Conservation (phyloP, 2,888 invertebrate genomes). For the Eubasilissa splendida region DNA sequence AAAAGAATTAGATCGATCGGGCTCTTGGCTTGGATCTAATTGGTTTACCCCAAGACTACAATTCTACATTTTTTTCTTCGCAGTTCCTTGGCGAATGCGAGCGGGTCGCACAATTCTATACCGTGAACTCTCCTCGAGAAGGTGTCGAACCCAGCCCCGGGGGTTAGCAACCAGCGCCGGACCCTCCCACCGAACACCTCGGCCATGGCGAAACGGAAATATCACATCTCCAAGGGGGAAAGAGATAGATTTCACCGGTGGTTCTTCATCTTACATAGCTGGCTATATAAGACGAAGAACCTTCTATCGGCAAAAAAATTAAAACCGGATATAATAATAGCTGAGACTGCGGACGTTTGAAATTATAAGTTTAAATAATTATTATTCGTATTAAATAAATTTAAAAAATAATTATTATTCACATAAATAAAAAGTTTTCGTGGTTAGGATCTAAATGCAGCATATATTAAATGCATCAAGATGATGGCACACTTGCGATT, state of each 20-base stretch:
- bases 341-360: too few relatives aligned
- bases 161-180: conserved; percentile 29
- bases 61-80: neutral
- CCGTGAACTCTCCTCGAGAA: conserved; percentile 24
- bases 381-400: too few relatives aligned
- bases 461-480: too few relatives aligned
- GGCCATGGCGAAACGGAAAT: conserved; percentile 21
- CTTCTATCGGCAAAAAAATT: neutral
- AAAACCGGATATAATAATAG: too few relatives aligned
- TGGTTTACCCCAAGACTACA: too few relatives aligned
- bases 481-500: too few relatives aligned
- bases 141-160: conserved; percentile 38
- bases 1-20: too few relatives aligned
- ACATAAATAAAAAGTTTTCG: too few relatives aligned
- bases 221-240: conserved; percentile 4
- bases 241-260: neutral
- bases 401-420: too few relatives aligned
- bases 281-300: neutral
- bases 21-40: too few relatives aligned
- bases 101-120: neutral
- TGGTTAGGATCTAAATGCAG: too few relatives aligned
- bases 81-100: neutral
- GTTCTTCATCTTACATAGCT: conserved; percentile 12
- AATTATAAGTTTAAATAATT: too few relatives aligned
- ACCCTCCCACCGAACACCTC: conserved; percentile 45